Conservation (phyloP, 2,113 vertebrate genomes). For the Struthidea cinerea region DNA sequence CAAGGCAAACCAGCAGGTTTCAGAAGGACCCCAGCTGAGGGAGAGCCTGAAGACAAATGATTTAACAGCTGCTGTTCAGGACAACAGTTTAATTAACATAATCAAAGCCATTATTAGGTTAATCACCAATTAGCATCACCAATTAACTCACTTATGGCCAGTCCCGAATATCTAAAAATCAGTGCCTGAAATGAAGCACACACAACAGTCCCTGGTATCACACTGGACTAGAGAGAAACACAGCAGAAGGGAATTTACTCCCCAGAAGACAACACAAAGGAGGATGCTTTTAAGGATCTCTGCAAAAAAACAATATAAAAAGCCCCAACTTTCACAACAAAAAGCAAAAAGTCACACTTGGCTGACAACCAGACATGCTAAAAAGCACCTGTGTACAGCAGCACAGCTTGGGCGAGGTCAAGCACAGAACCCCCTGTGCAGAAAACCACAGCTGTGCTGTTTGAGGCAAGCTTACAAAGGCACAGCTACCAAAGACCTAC, state of each 20-base stretch:
- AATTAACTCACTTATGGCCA: slow-evolving; percentile 58
- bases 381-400: not conserved
- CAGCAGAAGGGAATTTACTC: not conserved
- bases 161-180: not conserved
- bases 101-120: slow-evolving; percentile 58
- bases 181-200: not conserved
- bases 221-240: not conserved
- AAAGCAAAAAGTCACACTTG: not conserved
- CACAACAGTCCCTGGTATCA: not conserved
- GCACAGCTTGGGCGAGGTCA: not conserved
- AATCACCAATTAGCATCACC: slow-evolving; percentile 32
- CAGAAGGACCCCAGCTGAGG: not conserved
- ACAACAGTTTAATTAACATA: slow-evolving; percentile 63
- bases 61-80: slow-evolving; percentile 6
- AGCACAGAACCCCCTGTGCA: not conserved
- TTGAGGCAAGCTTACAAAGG: not conserved
- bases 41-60: not conserved
- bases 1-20: not conserved
- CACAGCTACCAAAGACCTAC: not conserved
- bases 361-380: not conserved
- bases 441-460: not conserved
- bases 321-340: not conserved
- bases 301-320: not conserved
- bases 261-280: not conserved
- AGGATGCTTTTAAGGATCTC: not conserved